These are phyloP conservation scores for Enteromius viviparus DNA, from an alignment of 2,797 vertebrate species.

Conservation along the genomic window DNA sequence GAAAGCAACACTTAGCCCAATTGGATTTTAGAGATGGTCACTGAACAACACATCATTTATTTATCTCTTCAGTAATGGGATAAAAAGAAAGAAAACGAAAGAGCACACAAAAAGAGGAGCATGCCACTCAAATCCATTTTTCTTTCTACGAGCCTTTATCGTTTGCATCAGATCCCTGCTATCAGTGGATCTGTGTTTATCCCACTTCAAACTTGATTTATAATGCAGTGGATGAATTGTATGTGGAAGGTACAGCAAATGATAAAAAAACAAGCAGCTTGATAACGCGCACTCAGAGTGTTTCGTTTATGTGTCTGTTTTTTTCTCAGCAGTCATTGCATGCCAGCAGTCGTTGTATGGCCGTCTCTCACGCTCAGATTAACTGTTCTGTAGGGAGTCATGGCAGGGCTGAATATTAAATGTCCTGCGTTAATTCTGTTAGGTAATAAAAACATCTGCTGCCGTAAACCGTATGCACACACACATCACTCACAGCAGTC, in stretches of 20 bases:
- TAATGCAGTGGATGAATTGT: slow-evolving; percentile 4
- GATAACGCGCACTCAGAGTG: neutral
- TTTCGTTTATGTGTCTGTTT: slow-evolving; percentile 2
- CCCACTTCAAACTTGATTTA: slow-evolving; percentile 14
- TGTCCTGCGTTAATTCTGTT: slow-evolving; percentile 59
- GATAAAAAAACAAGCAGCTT: neutral
- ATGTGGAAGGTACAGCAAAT: slow-evolving; percentile 5
- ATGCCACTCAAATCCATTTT: slow-evolving; percentile 20
- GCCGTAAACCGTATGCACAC: slow-evolving; percentile 28
- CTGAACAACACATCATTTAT: slow-evolving; percentile 50
- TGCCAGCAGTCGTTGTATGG: slow-evolving; percentile 3
- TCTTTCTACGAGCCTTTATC: slow-evolving; percentile 22
- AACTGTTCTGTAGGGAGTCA: slow-evolving; percentile 52
- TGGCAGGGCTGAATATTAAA: slow-evolving; percentile 56
- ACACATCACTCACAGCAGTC: slow-evolving; percentile 2
- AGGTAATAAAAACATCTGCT: slow-evolving; percentile 59
- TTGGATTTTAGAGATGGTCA: slow-evolving; percentile 44
- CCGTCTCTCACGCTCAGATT: slow-evolving; percentile 51
- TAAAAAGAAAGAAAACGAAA: slow-evolving; percentile 21
- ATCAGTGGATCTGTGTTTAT: slow-evolving; percentile 19
- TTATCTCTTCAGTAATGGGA: slow-evolving; percentile 45
- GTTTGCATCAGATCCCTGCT: slow-evolving; percentile 9
- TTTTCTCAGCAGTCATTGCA: slow-evolving; percentile 16
- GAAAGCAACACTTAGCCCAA: slow-evolving; percentile 40
- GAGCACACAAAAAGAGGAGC: neutral